A percentile compares a stretch with the other conserved stretches of the same genome.
These are phyloP conservation scores for Andrena flavipes DNA, from an alignment of 2,888 invertebrate genomes.

Conservation along the genomic window DNA sequence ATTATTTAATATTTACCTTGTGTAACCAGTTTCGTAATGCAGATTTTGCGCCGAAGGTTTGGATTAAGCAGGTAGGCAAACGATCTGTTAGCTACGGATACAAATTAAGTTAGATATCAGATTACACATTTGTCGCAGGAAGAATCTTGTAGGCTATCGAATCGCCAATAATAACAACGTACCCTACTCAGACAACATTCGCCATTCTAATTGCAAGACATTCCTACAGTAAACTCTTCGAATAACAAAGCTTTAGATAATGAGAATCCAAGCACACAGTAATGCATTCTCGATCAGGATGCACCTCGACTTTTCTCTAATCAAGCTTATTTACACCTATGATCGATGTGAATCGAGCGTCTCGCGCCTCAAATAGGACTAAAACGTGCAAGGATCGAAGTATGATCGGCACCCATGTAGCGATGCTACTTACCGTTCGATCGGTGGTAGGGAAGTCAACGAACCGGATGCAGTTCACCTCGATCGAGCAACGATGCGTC, in stretches of 20 bases:
- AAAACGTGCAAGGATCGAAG: not conserved
- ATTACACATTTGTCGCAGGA: not conserved
- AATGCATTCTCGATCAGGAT: too few species aligned
- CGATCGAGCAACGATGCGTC: constrained; percentile 29
- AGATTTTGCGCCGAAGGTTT: not conserved
- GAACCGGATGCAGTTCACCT: constrained; percentile 37
- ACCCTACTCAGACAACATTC: too few species aligned
- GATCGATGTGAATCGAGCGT: too few species aligned
- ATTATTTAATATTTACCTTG: not conserved
- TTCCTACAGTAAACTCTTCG: too few species aligned
- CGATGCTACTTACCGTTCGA: constrained; percentile 32
- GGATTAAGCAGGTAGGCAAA: not conserved
- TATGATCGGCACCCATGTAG: not conserved
- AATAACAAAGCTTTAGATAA: too few species aligned
- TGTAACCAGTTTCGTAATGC: not conserved
- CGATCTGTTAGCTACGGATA: not conserved
- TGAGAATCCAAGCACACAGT: too few species aligned
- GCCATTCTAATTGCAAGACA: too few species aligned
- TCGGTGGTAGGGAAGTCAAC: constrained; percentile 9
- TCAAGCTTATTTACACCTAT: too few species aligned
- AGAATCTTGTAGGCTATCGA: not conserved
- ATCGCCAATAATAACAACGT: too few species aligned
- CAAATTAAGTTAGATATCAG: not conserved
- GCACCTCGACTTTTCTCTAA: too few species aligned
- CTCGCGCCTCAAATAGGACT: too few species aligned